phyloP scores from a whole-genome alignment of 2,888 invertebrate genomes.

The Chromoteleia sp. region DNA sequence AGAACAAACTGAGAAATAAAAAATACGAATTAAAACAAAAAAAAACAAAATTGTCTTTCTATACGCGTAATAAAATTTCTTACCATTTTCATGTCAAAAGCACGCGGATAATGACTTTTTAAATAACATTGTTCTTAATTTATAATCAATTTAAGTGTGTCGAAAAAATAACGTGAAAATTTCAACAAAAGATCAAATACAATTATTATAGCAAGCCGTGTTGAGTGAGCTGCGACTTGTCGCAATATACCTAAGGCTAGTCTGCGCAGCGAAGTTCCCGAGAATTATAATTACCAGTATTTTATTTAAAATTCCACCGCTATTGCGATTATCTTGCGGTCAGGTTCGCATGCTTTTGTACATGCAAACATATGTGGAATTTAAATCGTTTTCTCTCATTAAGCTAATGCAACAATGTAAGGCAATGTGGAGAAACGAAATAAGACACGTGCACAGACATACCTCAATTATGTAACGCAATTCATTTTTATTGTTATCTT shows the following conservation, averaged over 20 bases:
- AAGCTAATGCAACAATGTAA: conserved; percentile 71
- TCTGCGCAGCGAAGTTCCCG: conserved; percentile 44
- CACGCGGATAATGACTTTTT: conserved; percentile 13
- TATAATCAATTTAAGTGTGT: conserved; percentile 52
- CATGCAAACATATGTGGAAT: conserved; percentile 73
- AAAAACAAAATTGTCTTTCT: conserved; percentile 10
- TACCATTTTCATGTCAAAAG: conserved; percentile 33
- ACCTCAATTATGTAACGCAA: conserved; percentile 56
- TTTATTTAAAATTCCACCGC: conserved; percentile 76
- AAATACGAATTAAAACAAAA: too few relatives aligned
- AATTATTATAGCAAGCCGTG: conserved; percentile 52
- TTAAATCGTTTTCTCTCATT: conserved; percentile 74
- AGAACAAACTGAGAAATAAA: too few relatives aligned
- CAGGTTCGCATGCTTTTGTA: conserved; percentile 66
- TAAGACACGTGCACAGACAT: conserved; percentile 63
- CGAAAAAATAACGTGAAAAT: conserved; percentile 37
- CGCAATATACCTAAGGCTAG: conserved; percentile 58
- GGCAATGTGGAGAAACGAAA: conserved; percentile 62
- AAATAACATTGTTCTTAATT: conserved; percentile 36
- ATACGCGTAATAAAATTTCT: conserved; percentile 6
- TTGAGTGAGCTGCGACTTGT: conserved; percentile 39
- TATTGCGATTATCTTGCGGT: conserved; percentile 75
- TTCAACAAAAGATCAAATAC: conserved; percentile 57
- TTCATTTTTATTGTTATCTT: conserved; percentile 50
- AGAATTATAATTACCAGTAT: conserved; percentile 75